These are phyloP conservation scores for Drosophila histrio DNA, from an alignment of 2,888 invertebrate genomes.

Conservation along the genomic window DNA sequence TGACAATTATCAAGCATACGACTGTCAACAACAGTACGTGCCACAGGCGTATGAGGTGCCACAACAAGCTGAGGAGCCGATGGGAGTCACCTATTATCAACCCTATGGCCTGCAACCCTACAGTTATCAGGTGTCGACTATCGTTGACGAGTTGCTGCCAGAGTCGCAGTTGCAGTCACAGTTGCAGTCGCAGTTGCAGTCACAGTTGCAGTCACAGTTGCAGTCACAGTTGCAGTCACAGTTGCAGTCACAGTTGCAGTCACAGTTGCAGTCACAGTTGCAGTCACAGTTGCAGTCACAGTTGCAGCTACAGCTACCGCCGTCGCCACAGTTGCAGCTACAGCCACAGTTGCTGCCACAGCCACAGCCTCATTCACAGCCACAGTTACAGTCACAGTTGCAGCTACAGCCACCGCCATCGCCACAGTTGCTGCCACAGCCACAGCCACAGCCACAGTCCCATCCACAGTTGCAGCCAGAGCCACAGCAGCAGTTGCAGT, in stretches of 20 bases:
- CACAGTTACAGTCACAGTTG: background rate
- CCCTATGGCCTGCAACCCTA: background rate
- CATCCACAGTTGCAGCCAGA: too few species aligned
- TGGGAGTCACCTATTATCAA: background rate
- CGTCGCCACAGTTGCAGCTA: background rate
- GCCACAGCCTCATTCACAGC: background rate
- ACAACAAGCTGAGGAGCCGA: background rate
- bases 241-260: too few species aligned
- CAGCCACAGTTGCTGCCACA: background rate
- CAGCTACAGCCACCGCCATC: background rate
- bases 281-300: background rate
- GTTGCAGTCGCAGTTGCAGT: background rate
- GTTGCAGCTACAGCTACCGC: too few species aligned
- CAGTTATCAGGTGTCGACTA: background rate
- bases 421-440: too few species aligned
- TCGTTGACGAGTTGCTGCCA: too few species aligned
- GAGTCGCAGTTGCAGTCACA: background rate
- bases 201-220: too few species aligned
- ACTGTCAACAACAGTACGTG: background rate
- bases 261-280: background rate
- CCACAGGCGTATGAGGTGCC: background rate
- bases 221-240: background rate
- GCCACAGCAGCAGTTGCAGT: background rate
- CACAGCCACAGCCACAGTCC: background rate
- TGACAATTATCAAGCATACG: background rate